These are phyloP conservation scores for Tetragonula carbonaria DNA, from an alignment of 2,888 invertebrate species.

Conservation along the genomic window DNA sequence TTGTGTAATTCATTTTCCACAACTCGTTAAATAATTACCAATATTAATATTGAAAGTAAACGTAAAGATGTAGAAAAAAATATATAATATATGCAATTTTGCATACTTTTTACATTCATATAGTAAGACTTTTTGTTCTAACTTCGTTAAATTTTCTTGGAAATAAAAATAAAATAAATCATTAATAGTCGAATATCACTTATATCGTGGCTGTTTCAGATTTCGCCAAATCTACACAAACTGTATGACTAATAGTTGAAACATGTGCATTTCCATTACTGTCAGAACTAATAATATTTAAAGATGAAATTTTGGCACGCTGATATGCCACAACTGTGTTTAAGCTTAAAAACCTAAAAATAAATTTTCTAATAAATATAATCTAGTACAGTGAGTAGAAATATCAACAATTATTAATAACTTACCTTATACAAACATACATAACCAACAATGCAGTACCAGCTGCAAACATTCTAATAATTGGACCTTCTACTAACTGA, in stretches of 20 bases:
- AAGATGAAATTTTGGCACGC: slow-evolving; percentile 94
- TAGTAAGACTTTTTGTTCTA: slow-evolving; percentile 11
- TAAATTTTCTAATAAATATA: slow-evolving; percentile 53
- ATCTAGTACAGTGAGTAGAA: background rate
- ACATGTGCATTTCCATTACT: slow-evolving; percentile 76
- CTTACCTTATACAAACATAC: slow-evolving; percentile 93
- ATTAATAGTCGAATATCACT: slow-evolving; percentile 30
- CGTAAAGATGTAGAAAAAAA: slow-evolving; percentile 15
- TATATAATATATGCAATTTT: slow-evolving; percentile 14
- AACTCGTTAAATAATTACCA: slow-evolving; percentile 19
- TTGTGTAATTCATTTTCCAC: slow-evolving; percentile 15
- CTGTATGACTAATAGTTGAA: slow-evolving; percentile 86
- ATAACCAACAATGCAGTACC: slow-evolving; percentile 93
- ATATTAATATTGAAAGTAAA: slow-evolving; percentile 15
- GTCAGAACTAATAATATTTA: slow-evolving; percentile 88
- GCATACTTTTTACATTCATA: slow-evolving; percentile 27
- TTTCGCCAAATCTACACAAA: slow-evolving; percentile 84
- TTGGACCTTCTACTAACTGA: slow-evolving; percentile 91
- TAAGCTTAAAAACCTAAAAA: slow-evolving; percentile 91
- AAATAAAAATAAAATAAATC: slow-evolving; percentile 27
- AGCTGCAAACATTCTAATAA: slow-evolving; percentile 91
- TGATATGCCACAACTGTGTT: slow-evolving; percentile 96
- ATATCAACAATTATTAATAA: slow-evolving; percentile 3
- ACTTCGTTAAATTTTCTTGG: slow-evolving; percentile 13
- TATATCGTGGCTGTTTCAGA: slow-evolving; percentile 73